These are phyloP conservation scores for Podabrus alpinus DNA, from an alignment of 2,888 invertebrate genomes.

Conservation along the genomic window DNA sequence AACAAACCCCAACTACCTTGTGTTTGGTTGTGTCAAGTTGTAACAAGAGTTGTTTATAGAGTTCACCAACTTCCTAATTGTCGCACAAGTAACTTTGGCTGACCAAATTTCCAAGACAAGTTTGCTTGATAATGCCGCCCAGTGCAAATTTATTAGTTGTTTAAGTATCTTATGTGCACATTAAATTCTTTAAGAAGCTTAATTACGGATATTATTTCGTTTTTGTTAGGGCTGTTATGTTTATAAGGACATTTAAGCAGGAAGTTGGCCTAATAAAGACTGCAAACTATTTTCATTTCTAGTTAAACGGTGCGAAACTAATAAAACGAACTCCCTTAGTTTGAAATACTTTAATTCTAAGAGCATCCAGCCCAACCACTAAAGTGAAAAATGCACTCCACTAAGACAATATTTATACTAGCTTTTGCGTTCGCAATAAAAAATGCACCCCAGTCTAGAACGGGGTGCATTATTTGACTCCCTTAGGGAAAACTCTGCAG, in stretches of 20 bases:
- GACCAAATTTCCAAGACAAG: neutral
- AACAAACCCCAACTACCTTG: neutral
- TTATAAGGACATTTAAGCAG: neutral
- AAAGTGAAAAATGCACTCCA: conserved; percentile 52
- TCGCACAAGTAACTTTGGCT: neutral
- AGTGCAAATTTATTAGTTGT: neutral
- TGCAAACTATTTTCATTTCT: conserved; percentile 4
- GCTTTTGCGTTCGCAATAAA: conserved; percentile 49
- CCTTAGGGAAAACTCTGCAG: conserved; percentile 34
- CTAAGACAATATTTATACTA: conserved; percentile 55
- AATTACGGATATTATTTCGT: neutral
- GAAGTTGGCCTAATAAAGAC: neutral
- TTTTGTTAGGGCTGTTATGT: neutral
- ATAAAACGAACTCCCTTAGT: conserved; percentile 33
- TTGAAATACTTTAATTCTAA: conserved; percentile 33
- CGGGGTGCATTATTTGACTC: conserved; percentile 49
- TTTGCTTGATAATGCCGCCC: neutral
- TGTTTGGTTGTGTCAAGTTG: neutral
- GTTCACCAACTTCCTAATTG: neutral
- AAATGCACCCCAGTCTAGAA: conserved; percentile 51
- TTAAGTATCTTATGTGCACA: neutral
- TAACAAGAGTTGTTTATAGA: neutral
- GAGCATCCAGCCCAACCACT: conserved; percentile 35
- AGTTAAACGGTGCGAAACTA: conserved; percentile 27
- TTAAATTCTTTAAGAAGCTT: neutral